Base-by-base conservation (phyloP, 2,888 invertebrate species). In the Smittia sp. region DNA sequence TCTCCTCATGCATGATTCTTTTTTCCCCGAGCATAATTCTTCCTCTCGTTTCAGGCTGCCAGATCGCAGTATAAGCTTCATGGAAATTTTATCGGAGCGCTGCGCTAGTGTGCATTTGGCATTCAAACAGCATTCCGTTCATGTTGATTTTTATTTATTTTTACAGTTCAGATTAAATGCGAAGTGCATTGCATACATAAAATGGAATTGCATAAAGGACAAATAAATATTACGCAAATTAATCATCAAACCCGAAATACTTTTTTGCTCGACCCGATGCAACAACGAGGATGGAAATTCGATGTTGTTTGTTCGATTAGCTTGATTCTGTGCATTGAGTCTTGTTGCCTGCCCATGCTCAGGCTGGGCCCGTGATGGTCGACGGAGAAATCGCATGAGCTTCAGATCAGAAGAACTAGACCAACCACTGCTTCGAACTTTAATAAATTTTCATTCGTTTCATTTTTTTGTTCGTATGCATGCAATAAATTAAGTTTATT, bases 201-300 rank as follows among this genome's bases (percentile, higher is more conserved):
- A 18, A 58, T 58, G 18, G 9, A 1, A 18, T 18, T 2, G 39
- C 52, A 7, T n/a, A 20, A 22, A 20, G 20, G 20, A 58, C 18
- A 58, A n/a, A 58, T 58, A 58, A 58, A 58, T 58, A 58, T 20
- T 18, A 22, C 58, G 58, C 58, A 58, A 58, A 18, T 58, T 58
- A 58, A 58, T 20, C 52, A 52, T n/a, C 32, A 32, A 32, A 32
- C 32, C 32, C 32, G 32, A 32, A 32, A 32, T 32, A 9, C 9
- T 32, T 32, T 32, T 32, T 32, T 32, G 9, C 9, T 3, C 32
- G 3, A 9, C 32, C n/a, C 32, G 32, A 32, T 32, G 32, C 32
- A 32, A 32, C 32, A 32, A 32, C 32, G n/a, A 32, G 32, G 9
- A 9, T 9, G 32, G 9, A 32, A 32, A 6, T 32, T 32, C 9